These are phyloP conservation scores for Eupithecia subumbrata DNA, from an alignment of 2,888 invertebrate species.

Conservation along the genomic window DNA sequence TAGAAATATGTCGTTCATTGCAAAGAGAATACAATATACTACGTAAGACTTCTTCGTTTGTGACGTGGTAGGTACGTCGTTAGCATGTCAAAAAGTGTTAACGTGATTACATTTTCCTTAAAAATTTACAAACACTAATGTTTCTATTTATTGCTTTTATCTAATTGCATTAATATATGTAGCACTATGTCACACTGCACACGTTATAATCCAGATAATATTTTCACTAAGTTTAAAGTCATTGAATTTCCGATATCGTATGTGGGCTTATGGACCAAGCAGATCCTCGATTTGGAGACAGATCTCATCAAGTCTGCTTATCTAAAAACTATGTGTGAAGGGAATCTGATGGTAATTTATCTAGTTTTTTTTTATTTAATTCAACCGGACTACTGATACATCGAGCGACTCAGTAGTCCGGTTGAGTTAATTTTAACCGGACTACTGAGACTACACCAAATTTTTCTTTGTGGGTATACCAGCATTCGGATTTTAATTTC, in stretches of 20 bases:
- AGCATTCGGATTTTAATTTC: conserved; percentile 39
- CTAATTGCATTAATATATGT: neutral
- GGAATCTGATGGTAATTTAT: conserved; percentile 63
- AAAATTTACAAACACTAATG: neutral
- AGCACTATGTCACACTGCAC: conserved; percentile 53
- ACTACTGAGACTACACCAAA: no score
- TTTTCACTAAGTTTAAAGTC: conserved; percentile 69
- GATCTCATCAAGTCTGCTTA: conserved; percentile 66
- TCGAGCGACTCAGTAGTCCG: no score
- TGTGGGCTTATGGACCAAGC: conserved; percentile 65
- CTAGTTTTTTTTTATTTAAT: conserved; percentile 16
- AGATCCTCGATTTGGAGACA: conserved; percentile 63
- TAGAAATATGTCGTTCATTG: neutral
- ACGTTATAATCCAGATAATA: conserved; percentile 62
- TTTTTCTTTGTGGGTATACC: neutral
- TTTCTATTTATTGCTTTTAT: neutral
- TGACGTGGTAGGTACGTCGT: neutral
- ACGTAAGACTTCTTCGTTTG: neutral
- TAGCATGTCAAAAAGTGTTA: neutral
- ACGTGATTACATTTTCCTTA: neutral
- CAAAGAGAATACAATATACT: no score
- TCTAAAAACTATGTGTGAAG: conserved; percentile 68
- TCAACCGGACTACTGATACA: no score
- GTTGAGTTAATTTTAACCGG: no score
- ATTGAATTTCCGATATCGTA: conserved; percentile 73